Base-by-base conservation (phyloP, 2,113 vertebrate species). In the Chlorodrepanis virens region DNA sequence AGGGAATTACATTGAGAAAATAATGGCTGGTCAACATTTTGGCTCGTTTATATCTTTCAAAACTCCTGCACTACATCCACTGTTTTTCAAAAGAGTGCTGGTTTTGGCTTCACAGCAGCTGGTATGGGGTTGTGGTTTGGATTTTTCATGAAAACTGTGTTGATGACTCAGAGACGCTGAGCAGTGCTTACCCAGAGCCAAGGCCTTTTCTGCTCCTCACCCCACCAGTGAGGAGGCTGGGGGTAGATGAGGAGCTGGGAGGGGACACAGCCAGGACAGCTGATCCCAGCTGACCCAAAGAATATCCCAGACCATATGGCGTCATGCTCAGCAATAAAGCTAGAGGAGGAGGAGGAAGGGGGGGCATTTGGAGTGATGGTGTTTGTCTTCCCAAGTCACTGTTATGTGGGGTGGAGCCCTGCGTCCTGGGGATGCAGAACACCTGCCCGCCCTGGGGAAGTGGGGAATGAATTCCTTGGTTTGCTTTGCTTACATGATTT, bases 351-450 rank as follows among this genome's bases (percentile, higher is more conserved):
- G 40, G 12, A 50, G 22, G 40, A 40, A 19, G 7, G 9, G 19
- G 4, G 5, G 4, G 3, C 6, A 8, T 50, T 35, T 42, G 44
- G 28, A 59, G 33, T 20, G 44, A 13, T 39, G 44, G 4, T 24
- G 19, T 28, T 74, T 52, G 60, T 39, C 28, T 39, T 16, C 59
- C 59, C 33, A 37, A 37, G 14, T 14, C 37, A 65, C 22, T 12
- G 10, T 22, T 23, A 6, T 0, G 2, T 44, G 27, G 33, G 40
- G 1, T 28, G 19, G 11, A 50, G 31, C 44, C 14, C 27, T 20
- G 68, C 44, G 14, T 27, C 22, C 59, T 19, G 52, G 35, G 40
- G 16, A 29, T 56, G 29, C 13, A 5, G 59, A 80, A 2, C 17
- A n/a, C 14, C 17, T 72, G 67, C 25, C 25, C 35, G 25, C 5